A percentile compares a stretch with the other conserved stretches of the same genome.
These are phyloP conservation scores for Greenwoodochromis staneri DNA, from an alignment of 2,113 vertebrate genomes.

Conservation along the genomic window DNA sequence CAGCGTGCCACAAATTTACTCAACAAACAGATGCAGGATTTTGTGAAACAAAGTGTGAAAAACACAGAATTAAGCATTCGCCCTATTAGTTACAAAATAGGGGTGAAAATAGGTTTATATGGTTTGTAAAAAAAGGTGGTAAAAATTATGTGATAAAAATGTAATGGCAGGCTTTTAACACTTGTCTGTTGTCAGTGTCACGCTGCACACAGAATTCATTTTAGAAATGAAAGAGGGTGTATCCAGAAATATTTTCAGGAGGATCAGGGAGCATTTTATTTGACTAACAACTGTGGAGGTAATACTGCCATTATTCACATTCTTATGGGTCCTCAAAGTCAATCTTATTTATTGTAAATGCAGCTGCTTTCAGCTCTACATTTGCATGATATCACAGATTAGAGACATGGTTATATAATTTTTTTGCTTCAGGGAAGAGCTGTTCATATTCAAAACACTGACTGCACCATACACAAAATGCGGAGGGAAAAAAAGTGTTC, in stretches of 20 bases:
- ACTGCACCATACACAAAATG: neutral
- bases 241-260: neutral
- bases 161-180: neutral
- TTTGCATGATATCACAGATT: constrained; percentile 23
- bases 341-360: constrained; percentile 8
- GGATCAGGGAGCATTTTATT: neutral
- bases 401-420: neutral
- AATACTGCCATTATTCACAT: neutral
- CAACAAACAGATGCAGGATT: neutral
- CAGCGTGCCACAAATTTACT: neutral
- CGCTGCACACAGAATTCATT: neutral
- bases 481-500: neutral
- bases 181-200: neutral
- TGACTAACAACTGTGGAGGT: neutral
- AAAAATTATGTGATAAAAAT: neutral
- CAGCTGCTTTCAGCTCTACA: neutral
- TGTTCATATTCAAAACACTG: neutral
- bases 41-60: neutral
- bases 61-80: neutral
- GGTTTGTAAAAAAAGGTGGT: neutral
- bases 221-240: neutral
- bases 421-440: neutral
- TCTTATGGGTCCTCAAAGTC: neutral
- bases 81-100: neutral
- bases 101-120: neutral